Evolutionary conservation across 2,888 invertebrate species (phyloP).

Genomic region (Acronicta leporina): DNA sequence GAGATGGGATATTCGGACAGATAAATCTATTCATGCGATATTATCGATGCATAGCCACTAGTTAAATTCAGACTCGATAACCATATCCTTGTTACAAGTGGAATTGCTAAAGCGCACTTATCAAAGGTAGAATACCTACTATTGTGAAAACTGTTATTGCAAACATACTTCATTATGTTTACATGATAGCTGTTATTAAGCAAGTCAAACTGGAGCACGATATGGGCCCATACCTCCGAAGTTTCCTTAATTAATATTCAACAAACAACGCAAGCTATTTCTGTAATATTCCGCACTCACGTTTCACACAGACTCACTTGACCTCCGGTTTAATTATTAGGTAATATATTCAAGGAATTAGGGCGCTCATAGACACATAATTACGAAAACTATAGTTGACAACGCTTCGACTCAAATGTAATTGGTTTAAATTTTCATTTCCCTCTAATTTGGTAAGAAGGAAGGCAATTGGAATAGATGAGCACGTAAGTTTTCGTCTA

Average conservation of each 20-base stretch:
- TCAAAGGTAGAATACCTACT: constrained; percentile 8
- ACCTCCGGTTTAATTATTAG: constrained; percentile 47
- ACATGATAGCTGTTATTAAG: constrained; percentile 30
- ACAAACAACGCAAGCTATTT: constrained; percentile 52
- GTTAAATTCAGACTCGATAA: constrained; percentile 1
- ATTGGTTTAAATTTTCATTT: constrained; percentile 45
- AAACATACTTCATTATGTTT: constrained; percentile 35
- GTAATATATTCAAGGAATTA: constrained; percentile 40
- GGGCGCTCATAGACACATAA: constrained; percentile 33
- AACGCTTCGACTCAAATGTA: constrained; percentile 23
- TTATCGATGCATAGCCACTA: constrained; percentile 2
- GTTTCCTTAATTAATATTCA: constrained; percentile 53
- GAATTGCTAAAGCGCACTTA: constrained; percentile 5
- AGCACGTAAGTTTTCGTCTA: constrained; percentile 44
- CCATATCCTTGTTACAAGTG: constrained; percentile 1
- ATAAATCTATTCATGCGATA: constrained; percentile 11
- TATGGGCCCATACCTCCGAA: constrained; percentile 37
- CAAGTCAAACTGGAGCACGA: constrained; percentile 37
- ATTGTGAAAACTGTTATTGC: constrained; percentile 18
- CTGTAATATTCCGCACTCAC: constrained; percentile 56
- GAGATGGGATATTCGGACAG: not conserved
- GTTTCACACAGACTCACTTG: constrained; percentile 52
- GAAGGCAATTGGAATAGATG: constrained; percentile 44
- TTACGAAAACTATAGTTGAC: constrained; percentile 32
- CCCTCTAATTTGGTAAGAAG: constrained; percentile 33